Percentiles rank a stretch among this genome's conserved stretches.
phyloP scores from a whole-genome alignment of 2,113 vertebrate genomes.

The Scomber japonicus region DNA sequence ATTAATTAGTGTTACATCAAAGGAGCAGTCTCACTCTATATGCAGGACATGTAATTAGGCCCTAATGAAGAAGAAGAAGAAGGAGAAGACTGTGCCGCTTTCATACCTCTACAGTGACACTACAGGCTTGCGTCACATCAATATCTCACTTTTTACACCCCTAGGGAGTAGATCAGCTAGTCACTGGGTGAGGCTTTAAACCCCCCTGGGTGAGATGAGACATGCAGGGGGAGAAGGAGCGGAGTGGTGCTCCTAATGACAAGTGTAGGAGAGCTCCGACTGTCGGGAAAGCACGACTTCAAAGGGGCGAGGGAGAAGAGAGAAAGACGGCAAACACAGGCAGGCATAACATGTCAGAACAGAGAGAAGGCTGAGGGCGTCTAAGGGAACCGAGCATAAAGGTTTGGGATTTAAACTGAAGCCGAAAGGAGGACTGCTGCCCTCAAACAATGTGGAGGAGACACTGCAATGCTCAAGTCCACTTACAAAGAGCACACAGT shows the following conservation, averaged over 20 bases:
- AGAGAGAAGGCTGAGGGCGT: constrained; percentile 35
- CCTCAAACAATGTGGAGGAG: constrained; percentile 17
- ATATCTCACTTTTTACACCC: constrained; percentile 25
- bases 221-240: neutral
- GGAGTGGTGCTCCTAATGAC: constrained; percentile 58
- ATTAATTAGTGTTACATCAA: constrained; percentile 74
- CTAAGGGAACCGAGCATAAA: constrained; percentile 22
- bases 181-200: constrained; percentile 57
- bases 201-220: constrained; percentile 49
- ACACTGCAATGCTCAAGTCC: constrained; percentile 22
- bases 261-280: constrained; percentile 56
- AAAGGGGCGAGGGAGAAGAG: constrained; percentile 63
- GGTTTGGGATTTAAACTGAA: constrained; percentile 13
- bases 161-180: constrained; percentile 52
- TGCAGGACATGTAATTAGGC: constrained; percentile 70
- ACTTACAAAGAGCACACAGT: neutral
- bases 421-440: neutral
- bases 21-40: constrained; percentile 60
- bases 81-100: constrained; percentile 54
- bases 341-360: constrained; percentile 34
- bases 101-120: constrained; percentile 54
- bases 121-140: constrained; percentile 58
- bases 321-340: constrained; percentile 46
- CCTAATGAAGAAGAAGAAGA: constrained; percentile 53
- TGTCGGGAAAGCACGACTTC: constrained; percentile 63